Conservation (phyloP, 64 coral and sea anemone genomes). For the Pocillopora verrucosa region DNA sequence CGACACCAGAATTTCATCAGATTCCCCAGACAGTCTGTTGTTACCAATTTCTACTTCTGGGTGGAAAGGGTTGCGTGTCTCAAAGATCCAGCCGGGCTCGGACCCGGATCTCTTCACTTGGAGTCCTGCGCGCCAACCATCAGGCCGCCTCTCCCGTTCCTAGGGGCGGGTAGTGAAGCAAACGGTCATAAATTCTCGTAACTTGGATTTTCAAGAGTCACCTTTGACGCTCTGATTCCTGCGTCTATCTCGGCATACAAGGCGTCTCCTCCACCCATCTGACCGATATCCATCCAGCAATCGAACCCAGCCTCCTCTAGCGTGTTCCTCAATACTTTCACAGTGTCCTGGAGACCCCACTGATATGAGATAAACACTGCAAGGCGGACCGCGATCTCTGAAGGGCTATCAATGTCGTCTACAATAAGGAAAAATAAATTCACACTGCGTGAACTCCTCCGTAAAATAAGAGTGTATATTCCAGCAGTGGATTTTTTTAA, state of each 20-base stretch:
- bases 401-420: neutral
- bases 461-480: neutral
- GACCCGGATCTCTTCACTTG: too few species aligned
- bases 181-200: neutral
- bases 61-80: too few species aligned
- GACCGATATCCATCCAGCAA: constrained; percentile 90
- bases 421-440: neutral
- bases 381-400: neutral
- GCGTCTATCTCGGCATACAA: constrained; percentile 78
- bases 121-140: too few species aligned
- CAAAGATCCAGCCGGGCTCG: too few species aligned
- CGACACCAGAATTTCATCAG: too few species aligned
- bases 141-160: too few species aligned
- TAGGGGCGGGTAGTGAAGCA: too few species aligned
- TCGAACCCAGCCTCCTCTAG: constrained; percentile 73
- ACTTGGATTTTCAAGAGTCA: neutral
- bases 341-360: constrained; percentile 83
- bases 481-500: neutral
- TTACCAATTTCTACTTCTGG: too few species aligned
- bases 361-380: constrained; percentile 90
- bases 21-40: too few species aligned
- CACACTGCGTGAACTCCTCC: neutral
- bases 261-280: constrained; percentile 88
- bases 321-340: constrained; percentile 42
- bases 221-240: constrained; percentile 85